These are phyloP conservation scores for Coluber constrictor DNA, from an alignment of 2,797 vertebrate genomes.

Conservation along the genomic window DNA sequence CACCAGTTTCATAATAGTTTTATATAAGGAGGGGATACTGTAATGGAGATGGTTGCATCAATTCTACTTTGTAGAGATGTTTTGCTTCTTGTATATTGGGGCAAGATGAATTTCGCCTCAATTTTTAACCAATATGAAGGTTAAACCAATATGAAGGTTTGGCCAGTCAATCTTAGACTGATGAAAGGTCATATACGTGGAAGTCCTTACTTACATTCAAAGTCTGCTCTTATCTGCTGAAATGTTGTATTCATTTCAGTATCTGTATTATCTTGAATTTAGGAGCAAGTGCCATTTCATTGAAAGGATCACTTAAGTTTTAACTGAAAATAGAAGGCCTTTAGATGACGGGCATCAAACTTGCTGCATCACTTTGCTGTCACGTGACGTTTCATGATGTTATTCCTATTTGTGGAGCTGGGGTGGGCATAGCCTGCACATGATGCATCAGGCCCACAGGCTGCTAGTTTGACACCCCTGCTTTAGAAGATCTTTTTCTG, in stretches of 20 bases:
- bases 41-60: neutral
- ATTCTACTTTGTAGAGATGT: neutral
- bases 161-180: neutral
- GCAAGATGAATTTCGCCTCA: neutral
- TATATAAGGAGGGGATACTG: neutral
- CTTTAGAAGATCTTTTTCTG: neutral
- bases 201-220: neutral
- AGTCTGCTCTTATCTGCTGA: neutral
- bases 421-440: no score
- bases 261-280: neutral
- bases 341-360: neutral
- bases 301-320: neutral
- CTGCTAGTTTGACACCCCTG: no score
- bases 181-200: neutral
- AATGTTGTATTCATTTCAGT: neutral
- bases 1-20: neutral
- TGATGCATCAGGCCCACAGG: no score
- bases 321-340: neutral
- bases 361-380: no score
- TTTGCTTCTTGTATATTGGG: neutral
- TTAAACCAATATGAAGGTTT: neutral
- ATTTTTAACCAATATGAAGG: neutral
- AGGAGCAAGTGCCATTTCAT: neutral
- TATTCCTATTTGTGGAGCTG: no score
- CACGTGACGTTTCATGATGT: no score